phyloP scores from a whole-genome alignment of 2,888 invertebrate species.

The Callinectes sapidus region DNA sequence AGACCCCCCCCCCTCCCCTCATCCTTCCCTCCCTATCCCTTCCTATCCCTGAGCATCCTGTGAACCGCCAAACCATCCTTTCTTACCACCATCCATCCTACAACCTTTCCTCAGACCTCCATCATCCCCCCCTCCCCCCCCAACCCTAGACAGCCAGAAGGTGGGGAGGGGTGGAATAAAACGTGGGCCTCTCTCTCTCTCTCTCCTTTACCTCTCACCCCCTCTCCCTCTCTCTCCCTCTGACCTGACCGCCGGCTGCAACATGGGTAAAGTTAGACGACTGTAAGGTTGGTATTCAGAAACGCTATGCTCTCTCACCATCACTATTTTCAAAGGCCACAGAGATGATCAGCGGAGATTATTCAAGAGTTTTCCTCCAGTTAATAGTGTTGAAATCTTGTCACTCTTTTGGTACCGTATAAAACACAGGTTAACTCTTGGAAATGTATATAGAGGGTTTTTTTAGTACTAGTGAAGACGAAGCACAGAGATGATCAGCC shows the following conservation, averaged over 20 bases:
- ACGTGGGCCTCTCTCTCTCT: constrained; percentile 3
- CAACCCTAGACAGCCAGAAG: not conserved
- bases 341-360: too few species aligned
- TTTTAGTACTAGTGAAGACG: too few species aligned
- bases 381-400: too few species aligned
- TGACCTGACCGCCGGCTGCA: not conserved
- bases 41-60: not conserved
- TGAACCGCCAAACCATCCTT: not conserved
- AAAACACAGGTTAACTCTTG: too few species aligned
- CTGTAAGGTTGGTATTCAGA: too few species aligned
- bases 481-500: too few species aligned
- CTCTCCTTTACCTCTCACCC: not conserved
- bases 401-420: too few species aligned
- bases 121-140: not conserved
- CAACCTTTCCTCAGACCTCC: not conserved
- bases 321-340: too few species aligned
- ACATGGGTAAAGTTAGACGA: not conserved
- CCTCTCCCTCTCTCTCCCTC: not conserved
- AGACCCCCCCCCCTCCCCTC: not conserved
- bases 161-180: not conserved
- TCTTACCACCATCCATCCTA: not conserved
- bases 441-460: too few species aligned
- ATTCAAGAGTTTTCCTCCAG: too few species aligned
- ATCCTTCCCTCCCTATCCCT: not conserved
- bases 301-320: too few species aligned